Percentiles rank a stretch among this genome's conserved stretches.
Conservation (phyloP, 2,113 vertebrate genomes). For the Anguilla japonica region DNA sequence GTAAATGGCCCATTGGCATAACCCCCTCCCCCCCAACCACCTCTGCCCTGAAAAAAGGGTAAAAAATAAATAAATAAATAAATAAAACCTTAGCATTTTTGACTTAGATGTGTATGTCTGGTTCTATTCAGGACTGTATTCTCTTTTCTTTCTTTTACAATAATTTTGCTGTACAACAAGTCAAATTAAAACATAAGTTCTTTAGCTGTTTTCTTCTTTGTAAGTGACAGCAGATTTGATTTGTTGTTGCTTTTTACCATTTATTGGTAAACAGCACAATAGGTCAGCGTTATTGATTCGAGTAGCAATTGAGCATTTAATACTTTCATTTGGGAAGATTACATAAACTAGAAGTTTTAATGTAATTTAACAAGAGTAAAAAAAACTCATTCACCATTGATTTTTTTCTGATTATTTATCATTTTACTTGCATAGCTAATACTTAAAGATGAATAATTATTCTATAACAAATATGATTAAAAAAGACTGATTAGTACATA, state of each 20-base stretch:
- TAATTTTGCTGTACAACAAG: not conserved
- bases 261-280: not conserved
- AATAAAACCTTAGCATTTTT: not conserved
- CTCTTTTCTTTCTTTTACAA: not conserved
- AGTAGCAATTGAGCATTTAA: not conserved
- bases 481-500: too few relatives aligned
- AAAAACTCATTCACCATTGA: not conserved
- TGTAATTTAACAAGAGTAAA: not conserved
- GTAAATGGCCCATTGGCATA: too few relatives aligned
- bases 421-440: too few relatives aligned
- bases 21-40: too few relatives aligned
- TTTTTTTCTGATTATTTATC: too few relatives aligned
- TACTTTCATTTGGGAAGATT: not conserved
- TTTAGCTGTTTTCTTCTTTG: not conserved
- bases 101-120: not conserved
- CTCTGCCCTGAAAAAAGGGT: too few relatives aligned
- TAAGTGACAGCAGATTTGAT: not conserved
- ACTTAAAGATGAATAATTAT: too few relatives aligned
- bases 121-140: not conserved
- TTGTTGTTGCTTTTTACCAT: not conserved
- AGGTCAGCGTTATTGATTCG: not conserved
- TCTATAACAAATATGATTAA: too few relatives aligned
- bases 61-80: not conserved
- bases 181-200: not conserved
- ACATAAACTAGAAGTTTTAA: not conserved